Evolutionary conservation across 1,140 invertebrate species (phyloP).

Genomic region (Cephus cinctus): DNA sequence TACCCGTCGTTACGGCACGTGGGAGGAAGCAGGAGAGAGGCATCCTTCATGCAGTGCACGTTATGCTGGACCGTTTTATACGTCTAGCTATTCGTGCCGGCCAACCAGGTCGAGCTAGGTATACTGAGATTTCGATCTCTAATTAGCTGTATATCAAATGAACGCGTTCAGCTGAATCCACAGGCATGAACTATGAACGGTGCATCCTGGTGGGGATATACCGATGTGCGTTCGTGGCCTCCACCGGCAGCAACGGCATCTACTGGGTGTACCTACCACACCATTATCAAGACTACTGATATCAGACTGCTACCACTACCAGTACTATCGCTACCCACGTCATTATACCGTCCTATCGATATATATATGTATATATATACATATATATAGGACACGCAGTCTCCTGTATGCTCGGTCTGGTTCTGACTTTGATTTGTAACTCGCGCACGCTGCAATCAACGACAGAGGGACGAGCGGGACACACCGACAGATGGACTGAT

Average conservation of each 20-base stretch:
- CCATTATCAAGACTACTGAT: too few relatives aligned
- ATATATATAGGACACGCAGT: too few relatives aligned
- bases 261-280: too few relatives aligned
- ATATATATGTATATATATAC: too few relatives aligned
- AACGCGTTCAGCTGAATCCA: constrained; percentile 22
- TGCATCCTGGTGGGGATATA: neutral
- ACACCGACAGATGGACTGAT: neutral
- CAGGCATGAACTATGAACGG: neutral
- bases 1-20: too few relatives aligned
- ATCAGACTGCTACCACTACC: too few relatives aligned
- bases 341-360: too few relatives aligned
- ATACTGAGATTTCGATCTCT: constrained; percentile 43
- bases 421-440: constrained; percentile 33
- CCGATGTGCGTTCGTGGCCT: neutral
- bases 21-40: neutral
- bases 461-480: constrained; percentile 14
- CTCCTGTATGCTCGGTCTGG: neutral
- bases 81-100: too few relatives aligned
- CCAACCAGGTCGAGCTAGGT: too few relatives aligned
- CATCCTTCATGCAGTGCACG: neutral
- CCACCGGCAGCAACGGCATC: too few relatives aligned
- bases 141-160: constrained; percentile 51
- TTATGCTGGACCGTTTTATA: too few relatives aligned
- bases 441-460: constrained; percentile 21
- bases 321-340: too few relatives aligned